Conservation (phyloP, 2,113 vertebrate species). For the Psilopsiagon aurifrons region DNA sequence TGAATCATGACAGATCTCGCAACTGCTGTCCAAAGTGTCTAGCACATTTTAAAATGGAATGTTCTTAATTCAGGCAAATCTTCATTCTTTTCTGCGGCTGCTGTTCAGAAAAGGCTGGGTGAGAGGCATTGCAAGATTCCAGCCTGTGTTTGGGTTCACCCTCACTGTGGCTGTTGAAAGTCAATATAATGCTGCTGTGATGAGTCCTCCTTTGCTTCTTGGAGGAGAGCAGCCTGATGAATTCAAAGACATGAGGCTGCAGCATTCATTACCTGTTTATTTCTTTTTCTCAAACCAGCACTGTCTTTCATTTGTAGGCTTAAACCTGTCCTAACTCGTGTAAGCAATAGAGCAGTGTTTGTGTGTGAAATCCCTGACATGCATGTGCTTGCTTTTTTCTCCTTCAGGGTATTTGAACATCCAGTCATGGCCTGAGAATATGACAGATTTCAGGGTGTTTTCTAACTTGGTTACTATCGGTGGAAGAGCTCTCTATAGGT, state of each 20-base stretch:
- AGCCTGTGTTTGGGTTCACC: background rate
- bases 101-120: background rate
- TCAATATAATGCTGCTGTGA: background rate
- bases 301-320: background rate
- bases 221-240: background rate
- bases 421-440: conserved; percentile 97
- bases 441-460: conserved; percentile 96
- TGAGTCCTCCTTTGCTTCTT: background rate
- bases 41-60: background rate
- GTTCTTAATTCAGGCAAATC: background rate
- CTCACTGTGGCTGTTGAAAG: background rate
- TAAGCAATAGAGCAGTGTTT: background rate
- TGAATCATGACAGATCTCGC: background rate
- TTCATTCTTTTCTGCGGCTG: background rate
- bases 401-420: conserved; percentile 93
- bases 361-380: background rate
- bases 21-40: background rate
- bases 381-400: background rate
- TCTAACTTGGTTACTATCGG: conserved; percentile 94
- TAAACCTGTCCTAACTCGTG: background rate
- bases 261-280: background rate
- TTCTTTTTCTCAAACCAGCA: background rate
- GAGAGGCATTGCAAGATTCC: background rate
- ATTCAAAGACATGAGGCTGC: background rate
- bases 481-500: conserved; percentile 94